Conservation (phyloP, 1,140 invertebrate genomes). For the Drosophila sulfurigaster region DNA sequence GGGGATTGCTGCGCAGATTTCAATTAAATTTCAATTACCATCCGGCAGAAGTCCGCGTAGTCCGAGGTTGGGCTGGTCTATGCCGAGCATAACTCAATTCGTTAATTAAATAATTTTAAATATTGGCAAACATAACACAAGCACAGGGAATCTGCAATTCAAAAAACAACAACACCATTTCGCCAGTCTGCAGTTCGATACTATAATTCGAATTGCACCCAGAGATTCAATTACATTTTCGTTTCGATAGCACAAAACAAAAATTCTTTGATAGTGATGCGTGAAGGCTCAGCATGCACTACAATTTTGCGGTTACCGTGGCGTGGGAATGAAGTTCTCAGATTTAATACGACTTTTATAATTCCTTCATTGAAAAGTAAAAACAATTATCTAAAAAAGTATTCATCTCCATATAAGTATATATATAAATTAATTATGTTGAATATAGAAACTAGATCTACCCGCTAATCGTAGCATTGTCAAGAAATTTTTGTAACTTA, state of each 20-base stretch:
- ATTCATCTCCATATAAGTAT: no score
- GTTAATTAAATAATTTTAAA: constrained; percentile 83
- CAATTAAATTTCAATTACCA: constrained; percentile 81
- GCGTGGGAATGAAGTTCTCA: neutral
- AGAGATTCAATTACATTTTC: constrained; percentile 80
- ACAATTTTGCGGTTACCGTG: constrained; percentile 3
- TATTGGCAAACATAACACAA: constrained; percentile 74
- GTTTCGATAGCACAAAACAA: constrained; percentile 17
- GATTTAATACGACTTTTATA: no score
- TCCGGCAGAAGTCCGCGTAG: constrained; percentile 21
- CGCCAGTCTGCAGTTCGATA: constrained; percentile 12
- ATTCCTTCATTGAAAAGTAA: no score
- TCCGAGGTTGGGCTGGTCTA: constrained; percentile 17
- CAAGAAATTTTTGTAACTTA: no score
- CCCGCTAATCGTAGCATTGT: no score
- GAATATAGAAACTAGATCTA: no score
- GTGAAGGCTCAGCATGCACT: constrained; percentile 3
- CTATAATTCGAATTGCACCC: constrained; percentile 54
- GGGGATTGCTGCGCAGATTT: constrained; percentile 69
- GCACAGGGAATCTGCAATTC: constrained; percentile 34
- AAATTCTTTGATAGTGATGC: neutral
- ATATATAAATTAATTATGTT: no score
- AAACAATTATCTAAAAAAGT: no score
- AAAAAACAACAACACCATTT: constrained; percentile 23
- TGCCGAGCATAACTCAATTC: constrained; percentile 75